Base-by-base conservation (phyloP, 2,797 vertebrate genomes). In the Cichlasoma orientale region DNA sequence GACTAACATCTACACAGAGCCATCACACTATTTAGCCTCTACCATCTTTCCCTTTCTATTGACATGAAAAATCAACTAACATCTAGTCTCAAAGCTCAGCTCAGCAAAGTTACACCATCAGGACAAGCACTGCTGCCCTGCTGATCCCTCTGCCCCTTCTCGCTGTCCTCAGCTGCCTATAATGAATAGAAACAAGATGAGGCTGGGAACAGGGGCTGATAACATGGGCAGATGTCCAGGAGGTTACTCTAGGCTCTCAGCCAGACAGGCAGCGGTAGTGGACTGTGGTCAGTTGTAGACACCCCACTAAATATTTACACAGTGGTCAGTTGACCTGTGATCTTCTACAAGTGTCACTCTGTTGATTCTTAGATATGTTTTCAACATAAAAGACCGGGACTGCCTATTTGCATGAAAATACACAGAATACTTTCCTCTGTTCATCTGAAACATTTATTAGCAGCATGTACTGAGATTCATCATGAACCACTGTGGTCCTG, bases 161-260 rank as follows among this genome's bases (percentile, higher is more conserved):
- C 59, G 16, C 82, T 85, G 87, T 88, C 89, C 88, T 90, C 90
- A 85, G 86, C 90, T 85, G 82, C 80, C 87, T 83, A 82, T 91
- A 90, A 90, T 91, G 88, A 93, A 92, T 86, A 88, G 89, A 84
- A 89, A 85, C 84, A 82, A 86, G 89, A 92, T 80, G 90, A 89
- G 84, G 82, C 81, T 84, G 81, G 72, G 83, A 88, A 85, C 77
- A 83, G 84, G 80, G 78, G 80, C 82, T 90, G 88, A 90, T 86
- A 91, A 86, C 87, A 84, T 82, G 91, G 92, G 94, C 92, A 92
- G 78, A 91, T 83, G 86, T 94, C 93, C 91, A 92, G 78, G 91
- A 92, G 88, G 89, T 90, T 92, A 85, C 84, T 93, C 86, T 66
- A 84, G 91, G 93, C 92, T 89, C 77, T 68, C 82, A 55, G 92